phyloP scores from a whole-genome alignment of 2,113 vertebrate species.

The Pluvianellus socialis region DNA sequence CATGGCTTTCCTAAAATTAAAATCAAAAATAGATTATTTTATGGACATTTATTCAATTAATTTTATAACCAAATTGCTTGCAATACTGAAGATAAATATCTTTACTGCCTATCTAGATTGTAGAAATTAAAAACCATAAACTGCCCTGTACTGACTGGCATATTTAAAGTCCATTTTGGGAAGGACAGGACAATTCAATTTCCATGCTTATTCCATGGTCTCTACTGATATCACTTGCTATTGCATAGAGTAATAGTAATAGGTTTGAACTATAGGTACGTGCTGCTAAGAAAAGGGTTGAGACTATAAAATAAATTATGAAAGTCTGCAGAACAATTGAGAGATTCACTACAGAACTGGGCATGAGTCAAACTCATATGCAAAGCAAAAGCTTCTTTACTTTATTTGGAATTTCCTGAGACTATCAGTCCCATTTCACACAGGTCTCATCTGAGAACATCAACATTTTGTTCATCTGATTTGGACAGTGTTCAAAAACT shows the following conservation, averaged over 20 bases:
- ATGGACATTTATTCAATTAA: background rate
- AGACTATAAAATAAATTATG: background rate
- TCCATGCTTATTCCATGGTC: background rate
- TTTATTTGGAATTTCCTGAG: slow-evolving; percentile 9
- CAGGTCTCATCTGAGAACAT: background rate
- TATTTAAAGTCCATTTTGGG: background rate
- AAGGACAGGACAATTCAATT: background rate
- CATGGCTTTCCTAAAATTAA: background rate
- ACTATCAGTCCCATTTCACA: background rate
- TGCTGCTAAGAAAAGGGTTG: background rate
- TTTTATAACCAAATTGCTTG: background rate
- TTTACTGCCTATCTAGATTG: background rate
- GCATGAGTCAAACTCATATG: background rate
- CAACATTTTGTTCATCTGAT: slow-evolving; percentile 34
- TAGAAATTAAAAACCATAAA: background rate
- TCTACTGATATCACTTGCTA: background rate
- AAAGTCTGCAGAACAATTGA: background rate
- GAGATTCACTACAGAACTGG: background rate
- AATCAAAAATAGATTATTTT: background rate
- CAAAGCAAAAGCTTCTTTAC: background rate
- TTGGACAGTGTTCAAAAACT: slow-evolving; percentile 38
- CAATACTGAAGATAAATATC: background rate
- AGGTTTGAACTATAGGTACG: background rate
- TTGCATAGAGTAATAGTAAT: background rate
- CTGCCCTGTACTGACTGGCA: background rate